These are phyloP conservation scores for Orchesella cincta DNA, from an alignment of 1,140 invertebrate species.

Conservation along the genomic window DNA sequence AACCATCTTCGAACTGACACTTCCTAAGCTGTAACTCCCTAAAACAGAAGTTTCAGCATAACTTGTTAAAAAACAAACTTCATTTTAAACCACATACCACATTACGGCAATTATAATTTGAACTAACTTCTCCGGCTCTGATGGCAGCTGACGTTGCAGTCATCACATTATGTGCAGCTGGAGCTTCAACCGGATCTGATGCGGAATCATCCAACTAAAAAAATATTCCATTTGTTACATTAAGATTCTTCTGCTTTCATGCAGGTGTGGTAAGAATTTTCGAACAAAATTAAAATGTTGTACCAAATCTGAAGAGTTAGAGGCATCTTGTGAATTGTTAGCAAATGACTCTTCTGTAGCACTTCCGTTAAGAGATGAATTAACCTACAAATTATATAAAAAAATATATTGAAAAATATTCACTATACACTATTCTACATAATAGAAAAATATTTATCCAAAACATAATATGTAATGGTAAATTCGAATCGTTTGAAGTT, in stretches of 20 bases:
- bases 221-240: neutral
- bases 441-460: neutral
- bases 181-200: neutral
- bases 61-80: too few species aligned
- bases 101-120: neutral
- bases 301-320: conserved; percentile 24
- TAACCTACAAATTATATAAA: neutral
- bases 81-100: neutral
- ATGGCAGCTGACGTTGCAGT: neutral
- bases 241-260: too few species aligned
- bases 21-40: too few species aligned
- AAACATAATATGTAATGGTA: too few species aligned
- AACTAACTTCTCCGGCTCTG: neutral
- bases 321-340: conserved; percentile 16
- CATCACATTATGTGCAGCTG: neutral
- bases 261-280: too few species aligned
- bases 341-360: conserved; percentile 21
- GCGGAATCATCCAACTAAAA: conserved; percentile 17
- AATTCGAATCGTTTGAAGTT: too few species aligned
- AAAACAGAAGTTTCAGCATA: too few species aligned
- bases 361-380: conserved; percentile 16
- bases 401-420: neutral
- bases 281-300: neutral
- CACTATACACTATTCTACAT: too few species aligned
- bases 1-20: too few species aligned